Percentiles rank a stretch among this genome's conserved stretches.
These are phyloP conservation scores for Lepus townsendii DNA, from an alignment of 2,797 vertebrate species.

Conservation along the genomic window DNA sequence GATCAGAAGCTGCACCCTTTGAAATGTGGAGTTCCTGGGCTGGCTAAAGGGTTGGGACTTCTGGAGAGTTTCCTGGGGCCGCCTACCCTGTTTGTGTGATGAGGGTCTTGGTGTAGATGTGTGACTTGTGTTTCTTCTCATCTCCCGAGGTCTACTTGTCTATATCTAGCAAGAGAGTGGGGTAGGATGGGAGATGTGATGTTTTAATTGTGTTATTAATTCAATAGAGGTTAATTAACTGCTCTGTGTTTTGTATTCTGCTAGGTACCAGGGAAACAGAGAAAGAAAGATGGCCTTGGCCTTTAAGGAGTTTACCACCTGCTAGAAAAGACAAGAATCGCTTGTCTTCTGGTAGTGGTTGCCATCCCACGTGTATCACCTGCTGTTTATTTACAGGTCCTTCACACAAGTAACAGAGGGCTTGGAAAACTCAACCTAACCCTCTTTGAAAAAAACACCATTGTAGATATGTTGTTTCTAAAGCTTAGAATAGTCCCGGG, in stretches of 20 bases:
- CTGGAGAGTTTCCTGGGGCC: background rate
- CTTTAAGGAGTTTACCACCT: background rate
- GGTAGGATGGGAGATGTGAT: background rate
- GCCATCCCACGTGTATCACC: background rate
- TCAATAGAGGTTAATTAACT: conserved; percentile 8
- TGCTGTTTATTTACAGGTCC: conserved; percentile 48
- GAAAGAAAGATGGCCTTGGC: background rate
- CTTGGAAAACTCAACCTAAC: background rate
- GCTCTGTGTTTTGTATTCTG: background rate
- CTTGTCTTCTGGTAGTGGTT: conserved; percentile 1
- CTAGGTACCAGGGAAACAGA: background rate
- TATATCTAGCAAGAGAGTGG: background rate
- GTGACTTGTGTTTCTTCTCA: background rate
- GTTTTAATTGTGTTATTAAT: conserved; percentile 47
- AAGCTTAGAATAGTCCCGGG: conserved; percentile 19
- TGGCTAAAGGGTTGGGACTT: conserved; percentile 22
- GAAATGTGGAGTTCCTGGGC: conserved; percentile 44
- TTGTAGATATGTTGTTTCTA: conserved; percentile 15
- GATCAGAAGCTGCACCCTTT: conserved; percentile 8
- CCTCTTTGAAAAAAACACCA: background rate
- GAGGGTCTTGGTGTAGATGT: background rate
- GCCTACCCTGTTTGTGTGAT: background rate
- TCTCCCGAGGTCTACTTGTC: background rate
- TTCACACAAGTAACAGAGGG: conserved; percentile 36
- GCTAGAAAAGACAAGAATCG: background rate